A percentile compares a stretch with the other conserved stretches of the same genome.
phyloP scores from a whole-genome alignment of 1,140 invertebrate species.

The Manduca sexta region DNA sequence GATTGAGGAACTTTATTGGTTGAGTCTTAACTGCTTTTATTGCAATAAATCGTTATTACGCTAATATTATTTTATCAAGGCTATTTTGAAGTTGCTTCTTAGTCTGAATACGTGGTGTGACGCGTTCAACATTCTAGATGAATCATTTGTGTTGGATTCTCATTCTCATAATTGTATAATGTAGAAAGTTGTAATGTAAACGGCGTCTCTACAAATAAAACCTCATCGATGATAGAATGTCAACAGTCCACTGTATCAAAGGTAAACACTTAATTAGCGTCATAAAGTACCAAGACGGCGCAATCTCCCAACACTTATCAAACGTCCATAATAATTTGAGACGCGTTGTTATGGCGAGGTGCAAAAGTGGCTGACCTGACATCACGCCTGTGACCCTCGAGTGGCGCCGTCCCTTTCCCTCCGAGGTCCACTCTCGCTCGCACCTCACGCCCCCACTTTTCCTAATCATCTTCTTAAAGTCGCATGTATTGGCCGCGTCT shows the following conservation, averaged over 20 bases:
- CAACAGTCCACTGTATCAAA: constrained; percentile 24
- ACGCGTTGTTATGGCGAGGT: constrained; percentile 72
- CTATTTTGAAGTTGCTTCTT: constrained; percentile 38
- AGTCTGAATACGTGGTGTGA: constrained; percentile 38
- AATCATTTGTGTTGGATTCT: too few species aligned
- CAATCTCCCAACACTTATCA: constrained; percentile 69
- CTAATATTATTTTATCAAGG: constrained; percentile 53
- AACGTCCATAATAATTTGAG: constrained; percentile 74
- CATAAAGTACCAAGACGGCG: constrained; percentile 63
- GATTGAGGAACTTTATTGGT: constrained; percentile 57
- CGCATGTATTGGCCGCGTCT: constrained; percentile 58
- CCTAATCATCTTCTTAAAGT: constrained; percentile 66
- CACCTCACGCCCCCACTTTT: constrained; percentile 69
- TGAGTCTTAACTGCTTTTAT: constrained; percentile 63
- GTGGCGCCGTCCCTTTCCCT: constrained; percentile 33
- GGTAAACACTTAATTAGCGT: constrained; percentile 66
- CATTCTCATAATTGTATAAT: too few species aligned
- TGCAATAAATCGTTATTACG: constrained; percentile 60
- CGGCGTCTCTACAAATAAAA: constrained; percentile 27
- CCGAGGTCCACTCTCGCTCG: constrained; percentile 34
- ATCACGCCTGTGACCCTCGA: constrained; percentile 71
- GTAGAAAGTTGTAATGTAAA: constrained; percentile 11
- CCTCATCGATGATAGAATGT: constrained; percentile 15
- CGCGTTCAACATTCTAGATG: constrained; percentile 28
- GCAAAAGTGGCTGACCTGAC: constrained; percentile 74